These are phyloP conservation scores for Muscicapa adusta DNA, from an alignment of 2,113 vertebrate species.

Conservation along the genomic window DNA sequence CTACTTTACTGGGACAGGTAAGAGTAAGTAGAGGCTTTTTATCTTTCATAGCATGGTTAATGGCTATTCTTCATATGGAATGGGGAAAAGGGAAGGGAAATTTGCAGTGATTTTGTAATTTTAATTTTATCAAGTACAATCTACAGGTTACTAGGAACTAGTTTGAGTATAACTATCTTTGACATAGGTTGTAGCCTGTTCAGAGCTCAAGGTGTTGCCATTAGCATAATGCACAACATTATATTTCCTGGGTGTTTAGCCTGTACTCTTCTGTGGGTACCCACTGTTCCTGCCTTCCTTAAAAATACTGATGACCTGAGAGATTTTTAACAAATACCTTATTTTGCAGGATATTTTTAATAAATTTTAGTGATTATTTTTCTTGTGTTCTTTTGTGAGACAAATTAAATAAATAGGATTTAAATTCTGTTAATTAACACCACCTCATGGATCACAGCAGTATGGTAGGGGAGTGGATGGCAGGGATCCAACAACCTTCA, in stretches of 20 bases:
- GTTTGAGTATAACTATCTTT: background rate
- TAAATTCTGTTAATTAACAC: background rate
- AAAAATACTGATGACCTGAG: background rate
- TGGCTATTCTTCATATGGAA: background rate
- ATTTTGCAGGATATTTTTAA: background rate
- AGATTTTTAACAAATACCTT: background rate
- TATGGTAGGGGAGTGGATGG: background rate
- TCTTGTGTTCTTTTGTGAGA: background rate
- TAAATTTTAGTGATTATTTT: background rate
- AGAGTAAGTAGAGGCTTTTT: background rate
- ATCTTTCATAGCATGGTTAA: fast-evolving
- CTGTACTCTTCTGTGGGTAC: background rate
- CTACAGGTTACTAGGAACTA: background rate
- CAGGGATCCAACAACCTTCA: background rate
- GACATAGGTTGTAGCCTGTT: background rate
- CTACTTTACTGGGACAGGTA: background rate
- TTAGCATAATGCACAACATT: background rate
- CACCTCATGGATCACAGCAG: background rate
- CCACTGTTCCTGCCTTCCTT: background rate
- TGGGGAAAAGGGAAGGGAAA: background rate
- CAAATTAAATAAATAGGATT: background rate
- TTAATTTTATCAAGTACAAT: background rate
- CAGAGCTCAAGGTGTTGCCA: background rate
- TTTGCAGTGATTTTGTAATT: background rate
- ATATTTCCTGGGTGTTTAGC: background rate